These are phyloP conservation scores for Plestiodon gilberti DNA, from an alignment of 2,113 vertebrate genomes.

Conservation along the genomic window DNA sequence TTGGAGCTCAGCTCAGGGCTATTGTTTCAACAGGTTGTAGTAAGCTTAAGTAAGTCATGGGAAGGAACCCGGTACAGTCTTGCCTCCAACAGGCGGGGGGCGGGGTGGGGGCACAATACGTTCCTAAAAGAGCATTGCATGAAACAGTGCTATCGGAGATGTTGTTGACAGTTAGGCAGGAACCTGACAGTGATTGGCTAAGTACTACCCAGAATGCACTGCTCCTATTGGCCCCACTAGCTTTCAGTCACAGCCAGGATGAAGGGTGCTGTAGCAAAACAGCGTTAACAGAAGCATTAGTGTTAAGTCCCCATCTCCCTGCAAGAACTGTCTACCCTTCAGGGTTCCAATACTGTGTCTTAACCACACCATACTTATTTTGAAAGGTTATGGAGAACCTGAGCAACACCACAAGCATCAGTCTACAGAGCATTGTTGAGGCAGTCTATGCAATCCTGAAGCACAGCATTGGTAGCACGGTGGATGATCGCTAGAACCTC, in stretches of 20 bases:
- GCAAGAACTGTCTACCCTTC: not conserved
- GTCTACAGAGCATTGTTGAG: constrained; percentile 82
- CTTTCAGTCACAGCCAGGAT: too few species aligned
- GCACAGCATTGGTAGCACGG: constrained; percentile 69
- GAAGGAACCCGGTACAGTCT: rapidly evolving
- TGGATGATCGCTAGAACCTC: not conserved
- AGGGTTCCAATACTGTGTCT: not conserved
- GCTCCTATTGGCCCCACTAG: too few species aligned
- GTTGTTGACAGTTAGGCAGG: too few species aligned
- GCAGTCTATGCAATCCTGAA: constrained; percentile 80
- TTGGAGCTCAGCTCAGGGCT: not conserved
- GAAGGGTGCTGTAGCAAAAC: too few species aligned
- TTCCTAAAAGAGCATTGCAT: too few species aligned
- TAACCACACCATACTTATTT: not conserved
- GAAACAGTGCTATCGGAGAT: too few species aligned
- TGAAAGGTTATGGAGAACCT: constrained; percentile 86
- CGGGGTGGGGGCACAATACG: too few species aligned
- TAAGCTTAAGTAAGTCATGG: rapidly evolving
- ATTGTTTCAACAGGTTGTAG: not conserved
- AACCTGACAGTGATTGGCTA: too few species aligned
- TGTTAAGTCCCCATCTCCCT: too few species aligned
- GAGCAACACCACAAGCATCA: constrained; percentile 87
- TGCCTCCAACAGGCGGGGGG: too few species aligned
- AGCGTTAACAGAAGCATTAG: too few species aligned
- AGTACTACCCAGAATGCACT: too few species aligned